Conservation (phyloP, 1,140 invertebrate genomes). For the Himalopsyche phryganea region DNA sequence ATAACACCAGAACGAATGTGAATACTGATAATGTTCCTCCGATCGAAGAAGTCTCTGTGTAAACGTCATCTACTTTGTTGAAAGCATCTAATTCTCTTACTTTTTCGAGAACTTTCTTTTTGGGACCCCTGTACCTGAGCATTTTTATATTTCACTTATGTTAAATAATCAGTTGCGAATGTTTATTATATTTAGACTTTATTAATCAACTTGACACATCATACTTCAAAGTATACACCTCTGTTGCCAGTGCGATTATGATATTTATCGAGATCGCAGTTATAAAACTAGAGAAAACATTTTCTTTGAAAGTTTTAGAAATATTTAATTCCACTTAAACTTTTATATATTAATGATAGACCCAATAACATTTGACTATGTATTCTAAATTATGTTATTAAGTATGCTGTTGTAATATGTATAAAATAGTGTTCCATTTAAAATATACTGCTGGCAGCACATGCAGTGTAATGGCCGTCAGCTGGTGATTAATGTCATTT, state of each 20-base stretch:
- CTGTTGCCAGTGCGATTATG: constrained; percentile 22
- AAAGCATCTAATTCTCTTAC: constrained; percentile 88
- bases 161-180: not conserved
- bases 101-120: constrained; percentile 56
- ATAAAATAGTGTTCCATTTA: too few species aligned
- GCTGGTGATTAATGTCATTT: constrained; percentile 27
- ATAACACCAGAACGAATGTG: constrained; percentile 73
- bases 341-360: too few species aligned
- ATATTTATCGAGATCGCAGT: constrained; percentile 14
- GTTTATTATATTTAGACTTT: not conserved
- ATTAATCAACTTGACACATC: too few species aligned
- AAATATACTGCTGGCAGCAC: not conserved
- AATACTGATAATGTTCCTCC: constrained; percentile 77
- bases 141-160: constrained; percentile 42
- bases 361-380: too few species aligned
- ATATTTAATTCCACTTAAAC: too few species aligned
- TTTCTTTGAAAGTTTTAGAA: too few species aligned
- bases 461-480: constrained; percentile 18
- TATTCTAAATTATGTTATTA: too few species aligned
- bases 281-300: too few species aligned
- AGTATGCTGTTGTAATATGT: too few species aligned
- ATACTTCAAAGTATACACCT: too few species aligned
- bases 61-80: constrained; percentile 83
- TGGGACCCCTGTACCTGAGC: constrained; percentile 61
- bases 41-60: constrained; percentile 74